Evolutionary conservation across 2,888 invertebrate species (phyloP).

Genomic region (Oligia latruncula): DNA sequence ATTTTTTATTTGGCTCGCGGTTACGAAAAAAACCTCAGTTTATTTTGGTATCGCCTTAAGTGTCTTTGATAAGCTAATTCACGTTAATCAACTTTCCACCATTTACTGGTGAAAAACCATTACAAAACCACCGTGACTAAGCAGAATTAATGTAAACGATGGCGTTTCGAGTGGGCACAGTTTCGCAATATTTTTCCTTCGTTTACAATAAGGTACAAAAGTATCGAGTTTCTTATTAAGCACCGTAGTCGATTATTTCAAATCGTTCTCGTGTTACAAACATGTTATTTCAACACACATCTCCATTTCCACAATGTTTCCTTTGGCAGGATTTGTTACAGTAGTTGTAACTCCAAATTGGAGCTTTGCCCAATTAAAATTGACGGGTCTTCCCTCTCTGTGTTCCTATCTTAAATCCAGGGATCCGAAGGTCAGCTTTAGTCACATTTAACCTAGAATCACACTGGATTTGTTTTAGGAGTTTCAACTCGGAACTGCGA

Average conservation of each 20-base stretch:
- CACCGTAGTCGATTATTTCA: slow-evolving; percentile 5
- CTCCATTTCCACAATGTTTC: slow-evolving; percentile 24
- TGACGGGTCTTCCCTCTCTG: slow-evolving; percentile 11
- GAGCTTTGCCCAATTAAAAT: slow-evolving; percentile 29
- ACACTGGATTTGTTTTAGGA: slow-evolving; percentile 10
- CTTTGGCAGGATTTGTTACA: slow-evolving; percentile 4
- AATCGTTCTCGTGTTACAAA: slow-evolving; percentile 40
- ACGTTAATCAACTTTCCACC: slow-evolving; percentile 42
- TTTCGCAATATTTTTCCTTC: slow-evolving; percentile 25
- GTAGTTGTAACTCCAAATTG: slow-evolving; percentile 12
- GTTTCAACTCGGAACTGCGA: neutral
- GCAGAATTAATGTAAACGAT: slow-evolving; percentile 19
- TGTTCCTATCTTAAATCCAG: slow-evolving; percentile 12
- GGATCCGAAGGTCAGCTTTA: neutral
- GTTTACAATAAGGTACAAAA: slow-evolving; percentile 33
- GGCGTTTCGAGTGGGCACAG: slow-evolving; percentile 2
- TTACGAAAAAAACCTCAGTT: too few species aligned
- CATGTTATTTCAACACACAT: slow-evolving; percentile 35
- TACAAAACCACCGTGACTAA: slow-evolving; percentile 42
- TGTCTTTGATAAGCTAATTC: neutral
- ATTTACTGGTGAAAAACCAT: slow-evolving; percentile 25
- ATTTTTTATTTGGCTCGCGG: too few species aligned
- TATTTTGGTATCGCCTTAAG: neutral
- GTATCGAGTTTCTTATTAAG: slow-evolving; percentile 42
- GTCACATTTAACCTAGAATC: slow-evolving; percentile 4